These are phyloP conservation scores for Ephestia elutella DNA, from an alignment of 1,140 invertebrate species.

Conservation along the genomic window DNA sequence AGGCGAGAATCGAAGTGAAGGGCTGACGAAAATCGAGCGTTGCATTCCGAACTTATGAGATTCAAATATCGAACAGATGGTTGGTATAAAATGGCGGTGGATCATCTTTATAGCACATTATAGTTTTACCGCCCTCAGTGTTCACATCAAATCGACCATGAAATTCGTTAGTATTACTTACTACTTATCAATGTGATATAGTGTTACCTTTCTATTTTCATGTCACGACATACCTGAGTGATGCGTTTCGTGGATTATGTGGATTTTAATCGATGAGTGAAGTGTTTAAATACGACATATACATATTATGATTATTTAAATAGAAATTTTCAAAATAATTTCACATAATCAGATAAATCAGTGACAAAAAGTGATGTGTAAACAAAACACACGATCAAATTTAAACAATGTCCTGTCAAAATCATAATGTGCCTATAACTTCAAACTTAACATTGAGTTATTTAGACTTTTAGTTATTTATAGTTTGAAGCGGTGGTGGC, in stretches of 20 bases:
- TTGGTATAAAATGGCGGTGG: constrained; percentile 35
- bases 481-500: too few species aligned
- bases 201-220: constrained; percentile 17
- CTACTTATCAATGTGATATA: constrained; percentile 2
- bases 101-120: constrained; percentile 29
- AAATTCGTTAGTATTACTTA: constrained; percentile 45
- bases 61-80: constrained; percentile 13
- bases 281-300: neutral
- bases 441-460: too few species aligned
- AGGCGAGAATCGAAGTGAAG: constrained; percentile 12
- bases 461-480: too few species aligned
- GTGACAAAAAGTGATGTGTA: too few species aligned
- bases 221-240: constrained; percentile 4
- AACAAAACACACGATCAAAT: too few species aligned
- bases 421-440: too few species aligned
- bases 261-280: neutral
- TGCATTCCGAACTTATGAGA: constrained; percentile 9
- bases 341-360: too few species aligned
- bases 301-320: too few species aligned
- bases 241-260: neutral
- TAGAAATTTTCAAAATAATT: too few species aligned
- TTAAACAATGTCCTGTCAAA: too few species aligned
- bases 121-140: constrained; percentile 23
- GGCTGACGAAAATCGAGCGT: constrained; percentile 21
- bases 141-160: constrained; percentile 32